These are phyloP conservation scores for Exocentrus adspersus DNA, from an alignment of 2,888 invertebrate genomes.

Conservation along the genomic window DNA sequence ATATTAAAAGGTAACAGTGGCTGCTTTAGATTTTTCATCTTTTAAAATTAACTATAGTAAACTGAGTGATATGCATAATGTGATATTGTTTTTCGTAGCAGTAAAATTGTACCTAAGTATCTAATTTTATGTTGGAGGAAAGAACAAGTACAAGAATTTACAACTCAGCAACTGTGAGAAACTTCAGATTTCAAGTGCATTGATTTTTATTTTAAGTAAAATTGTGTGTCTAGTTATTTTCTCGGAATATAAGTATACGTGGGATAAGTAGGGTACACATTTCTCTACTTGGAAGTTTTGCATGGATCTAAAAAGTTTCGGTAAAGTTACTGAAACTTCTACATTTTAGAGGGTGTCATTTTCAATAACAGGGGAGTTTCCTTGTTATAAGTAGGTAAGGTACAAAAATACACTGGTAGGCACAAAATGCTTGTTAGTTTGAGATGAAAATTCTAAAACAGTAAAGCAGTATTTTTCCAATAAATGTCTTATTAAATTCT, in stretches of 20 bases:
- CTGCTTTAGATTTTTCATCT: constrained; percentile 8
- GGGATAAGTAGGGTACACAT: no score
- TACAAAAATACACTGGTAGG: no score
- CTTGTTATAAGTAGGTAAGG: neutral
- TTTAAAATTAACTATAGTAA: neutral
- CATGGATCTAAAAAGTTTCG: neutral
- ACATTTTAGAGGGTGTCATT: no score
- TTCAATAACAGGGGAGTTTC: neutral
- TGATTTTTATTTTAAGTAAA: neutral
- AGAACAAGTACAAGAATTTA: no score
- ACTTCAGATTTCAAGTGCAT: no score
- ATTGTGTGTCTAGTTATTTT: no score
- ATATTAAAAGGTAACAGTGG: no score
- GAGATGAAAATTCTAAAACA: constrained; percentile 7
- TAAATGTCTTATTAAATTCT: constrained; percentile 9
- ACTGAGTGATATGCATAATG: neutral
- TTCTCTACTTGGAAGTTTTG: neutral
- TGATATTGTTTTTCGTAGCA: no score
- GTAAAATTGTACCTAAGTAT: no score
- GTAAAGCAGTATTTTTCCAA: neutral
- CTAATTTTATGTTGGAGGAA: no score
- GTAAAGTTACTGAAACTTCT: neutral
- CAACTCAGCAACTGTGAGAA: no score
- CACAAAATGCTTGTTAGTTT: neutral
- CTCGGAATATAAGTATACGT: no score